phyloP scores from a whole-genome alignment of 2,888 invertebrate species.

The Platypus cylindrus region DNA sequence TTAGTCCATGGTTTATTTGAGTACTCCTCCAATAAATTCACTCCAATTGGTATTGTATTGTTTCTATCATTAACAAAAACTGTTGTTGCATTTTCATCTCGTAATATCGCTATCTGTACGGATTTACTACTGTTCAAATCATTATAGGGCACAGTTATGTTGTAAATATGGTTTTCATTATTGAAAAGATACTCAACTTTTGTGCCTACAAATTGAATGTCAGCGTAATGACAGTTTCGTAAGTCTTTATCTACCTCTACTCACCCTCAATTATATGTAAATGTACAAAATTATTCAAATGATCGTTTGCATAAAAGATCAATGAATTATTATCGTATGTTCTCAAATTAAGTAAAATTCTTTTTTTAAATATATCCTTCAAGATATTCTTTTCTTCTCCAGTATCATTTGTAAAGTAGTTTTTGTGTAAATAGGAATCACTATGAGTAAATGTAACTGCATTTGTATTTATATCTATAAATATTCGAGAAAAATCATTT shows the following conservation, averaged over 20 bases:
- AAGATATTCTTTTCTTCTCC: slow-evolving; percentile 45
- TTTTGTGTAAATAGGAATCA: slow-evolving; percentile 67
- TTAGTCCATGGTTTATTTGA: slow-evolving; percentile 80
- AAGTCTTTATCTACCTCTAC: no score
- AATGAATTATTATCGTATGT: slow-evolving; percentile 74
- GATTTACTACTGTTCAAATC: slow-evolving; percentile 71
- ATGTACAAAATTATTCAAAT: slow-evolving; percentile 86
- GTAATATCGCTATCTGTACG: slow-evolving; percentile 76
- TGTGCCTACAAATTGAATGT: slow-evolving; percentile 33
- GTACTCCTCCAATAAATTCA: slow-evolving; percentile 59
- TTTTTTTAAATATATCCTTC: slow-evolving; percentile 63
- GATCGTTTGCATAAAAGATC: slow-evolving; percentile 83
- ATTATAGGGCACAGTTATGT: slow-evolving; percentile 62
- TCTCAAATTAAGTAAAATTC: slow-evolving; percentile 77
- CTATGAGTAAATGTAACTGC: slow-evolving; percentile 77
- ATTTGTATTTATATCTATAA: slow-evolving; percentile 76
- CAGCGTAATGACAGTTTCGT: not conserved
- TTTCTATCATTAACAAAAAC: slow-evolving; percentile 73
- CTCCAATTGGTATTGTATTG: slow-evolving; percentile 54
- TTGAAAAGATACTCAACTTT: slow-evolving; percentile 78
- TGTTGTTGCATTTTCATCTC: slow-evolving; percentile 58
- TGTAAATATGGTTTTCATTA: slow-evolving; percentile 63
- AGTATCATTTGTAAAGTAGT: slow-evolving; percentile 46
- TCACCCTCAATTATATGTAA: slow-evolving; percentile 60
- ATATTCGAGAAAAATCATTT: no score